Percentiles rank a stretch among this genome's conserved stretches.
Conservation (phyloP, 2,797 vertebrate genomes). For the Pempheris klunzingeri region DNA sequence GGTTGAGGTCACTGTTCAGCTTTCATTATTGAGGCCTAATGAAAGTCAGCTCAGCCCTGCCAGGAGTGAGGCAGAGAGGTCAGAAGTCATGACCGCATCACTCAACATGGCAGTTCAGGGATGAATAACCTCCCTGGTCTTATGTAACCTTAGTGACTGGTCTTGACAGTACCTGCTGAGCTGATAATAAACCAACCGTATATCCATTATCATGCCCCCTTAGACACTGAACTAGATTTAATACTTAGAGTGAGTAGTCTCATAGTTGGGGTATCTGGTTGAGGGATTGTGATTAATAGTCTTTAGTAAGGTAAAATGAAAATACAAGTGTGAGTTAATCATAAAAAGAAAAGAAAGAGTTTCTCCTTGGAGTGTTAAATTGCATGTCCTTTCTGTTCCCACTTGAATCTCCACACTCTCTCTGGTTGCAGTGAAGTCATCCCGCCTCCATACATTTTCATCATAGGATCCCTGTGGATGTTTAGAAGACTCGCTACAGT, state of each 20-base stretch:
- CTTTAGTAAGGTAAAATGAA: constrained; percentile 7
- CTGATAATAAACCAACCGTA: constrained; percentile 39
- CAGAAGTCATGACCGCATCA: constrained; percentile 55
- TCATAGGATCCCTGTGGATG: constrained; percentile 18
- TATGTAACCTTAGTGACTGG: constrained; percentile 56
- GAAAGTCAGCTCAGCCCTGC: constrained; percentile 44
- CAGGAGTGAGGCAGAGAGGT: constrained; percentile 29
- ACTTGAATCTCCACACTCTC: constrained; percentile 17
- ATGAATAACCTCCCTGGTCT: constrained; percentile 44
- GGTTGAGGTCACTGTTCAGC: constrained; percentile 17
- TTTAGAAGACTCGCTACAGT: constrained; percentile 26
- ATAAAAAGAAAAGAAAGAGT: constrained; percentile 7
- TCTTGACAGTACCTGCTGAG: constrained; percentile 27
- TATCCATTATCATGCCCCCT: not conserved
- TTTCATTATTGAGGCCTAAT: constrained; percentile 42
- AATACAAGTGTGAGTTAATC: constrained; percentile 26
- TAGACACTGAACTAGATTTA: constrained; percentile 4
- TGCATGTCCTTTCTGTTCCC: constrained; percentile 13
- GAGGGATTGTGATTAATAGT: constrained; percentile 23
- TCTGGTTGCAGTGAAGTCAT: constrained; percentile 42
- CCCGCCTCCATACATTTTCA: constrained; percentile 28
- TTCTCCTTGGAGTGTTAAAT: constrained; percentile 25
- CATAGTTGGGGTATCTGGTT: constrained; percentile 7
- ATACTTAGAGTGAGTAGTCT: not conserved
- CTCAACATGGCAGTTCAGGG: constrained; percentile 45